These are phyloP conservation scores for Calliphora vicina DNA, from an alignment of 1,140 invertebrate species.

Conservation along the genomic window DNA sequence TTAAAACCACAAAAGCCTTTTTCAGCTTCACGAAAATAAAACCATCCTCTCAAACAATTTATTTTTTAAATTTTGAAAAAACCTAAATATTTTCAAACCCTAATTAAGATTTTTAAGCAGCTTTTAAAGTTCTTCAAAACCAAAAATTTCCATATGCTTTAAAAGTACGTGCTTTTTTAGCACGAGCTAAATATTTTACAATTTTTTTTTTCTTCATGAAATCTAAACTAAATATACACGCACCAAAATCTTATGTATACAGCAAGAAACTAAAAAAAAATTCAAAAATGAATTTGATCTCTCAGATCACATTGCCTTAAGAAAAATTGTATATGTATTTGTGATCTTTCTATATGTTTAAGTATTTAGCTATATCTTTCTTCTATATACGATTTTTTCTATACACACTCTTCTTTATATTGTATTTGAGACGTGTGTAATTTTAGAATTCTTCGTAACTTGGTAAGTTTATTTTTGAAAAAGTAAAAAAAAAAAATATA, in stretches of 20 bases:
- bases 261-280: background rate
- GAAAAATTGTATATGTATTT: background rate
- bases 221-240: background rate
- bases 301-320: background rate
- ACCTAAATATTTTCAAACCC: no score
- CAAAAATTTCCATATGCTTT: background rate
- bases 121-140: no score
- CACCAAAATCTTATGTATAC: background rate
- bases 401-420: background rate
- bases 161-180: background rate
- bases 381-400: background rate
- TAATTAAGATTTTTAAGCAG: no score
- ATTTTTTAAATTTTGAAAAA: no score
- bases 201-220: background rate
- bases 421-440: constrained; percentile 34
- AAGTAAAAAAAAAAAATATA: background rate
- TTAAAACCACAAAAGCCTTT: no score
- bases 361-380: no score
- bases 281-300: background rate
- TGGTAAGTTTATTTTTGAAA: constrained; percentile 39
- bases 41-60: no score
- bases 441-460: constrained; percentile 39
- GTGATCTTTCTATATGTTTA: no score
- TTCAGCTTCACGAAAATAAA: no score
- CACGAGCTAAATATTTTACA: background rate